Base-by-base conservation (phyloP, 2,113 vertebrate genomes). In the Dendrocopos noguchii region DNA sequence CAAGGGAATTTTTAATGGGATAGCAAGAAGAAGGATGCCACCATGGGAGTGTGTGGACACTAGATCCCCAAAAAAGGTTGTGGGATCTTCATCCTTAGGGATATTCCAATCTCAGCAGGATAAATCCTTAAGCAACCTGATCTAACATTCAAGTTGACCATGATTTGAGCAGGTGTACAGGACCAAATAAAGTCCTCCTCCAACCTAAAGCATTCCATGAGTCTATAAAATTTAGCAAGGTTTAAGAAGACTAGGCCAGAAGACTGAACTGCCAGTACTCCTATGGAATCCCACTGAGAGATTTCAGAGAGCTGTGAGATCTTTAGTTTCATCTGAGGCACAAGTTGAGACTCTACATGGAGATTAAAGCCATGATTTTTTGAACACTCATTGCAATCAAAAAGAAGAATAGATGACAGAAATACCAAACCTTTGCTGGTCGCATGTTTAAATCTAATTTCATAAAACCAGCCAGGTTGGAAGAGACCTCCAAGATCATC, bases 381-480 rank as follows among this genome's bases (percentile, higher is more conserved):
- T 59, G 74, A 87, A 87, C 85, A 11, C 27, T 80, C 50, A 20
- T 1, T 59, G 72, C 60, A 70, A 9, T 82, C 81, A 70, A 24
- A 74, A 56, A 33, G 53, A 74, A 84, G 53, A 87, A 36, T 0
- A 81, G 59, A 76, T 65, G 46, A 92, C 89, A 93, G 42, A 79
- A 84, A 80, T 18, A 47, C 12, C 64, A 90, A 66, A 70, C 29
- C n/a, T 73, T n/a, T 75, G n/a, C 8, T 73, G 60, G 56, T 70
- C 70, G 85, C 52, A 8, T 53, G 52, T 77, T 94, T 83, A 91
- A 90, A 90, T 74, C 72, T 85, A 20, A 44, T 44, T 44, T 39
- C 39, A 39, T 39, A 39, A 10, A 39, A 39, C 12, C 39, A 39
- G 39, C 39, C 39, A 39, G 39, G 39, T 39, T 39, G 39, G 39